Percentiles rank a stretch among this genome's conserved stretches.
Evolutionary conservation across 2,797 vertebrate genomes (phyloP).

Genomic region (Gymnothorax reevesii): DNA sequence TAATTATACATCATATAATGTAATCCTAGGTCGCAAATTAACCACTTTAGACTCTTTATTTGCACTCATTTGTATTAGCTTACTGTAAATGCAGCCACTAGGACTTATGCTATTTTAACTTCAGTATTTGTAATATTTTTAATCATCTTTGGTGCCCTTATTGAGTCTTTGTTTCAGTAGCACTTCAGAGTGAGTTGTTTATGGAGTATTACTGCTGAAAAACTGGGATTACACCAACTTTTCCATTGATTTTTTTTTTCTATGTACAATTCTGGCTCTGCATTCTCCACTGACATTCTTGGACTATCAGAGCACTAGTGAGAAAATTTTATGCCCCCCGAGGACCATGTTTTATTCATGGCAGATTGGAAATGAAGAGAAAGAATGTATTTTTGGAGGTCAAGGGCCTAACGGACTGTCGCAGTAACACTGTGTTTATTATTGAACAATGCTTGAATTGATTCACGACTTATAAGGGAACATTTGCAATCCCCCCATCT

Average conservation of each 20-base stretch:
- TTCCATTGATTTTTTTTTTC: neutral
- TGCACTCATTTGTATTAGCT: neutral
- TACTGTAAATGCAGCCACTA: neutral
- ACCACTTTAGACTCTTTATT: no score
- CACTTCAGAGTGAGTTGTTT: neutral
- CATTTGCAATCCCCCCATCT: slow-evolving; percentile 6
- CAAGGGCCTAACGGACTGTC: slow-evolving; percentile 17
- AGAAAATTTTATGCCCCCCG: slow-evolving; percentile 25
- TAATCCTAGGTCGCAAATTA: no score
- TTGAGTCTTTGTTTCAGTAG: neutral
- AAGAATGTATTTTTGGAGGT: slow-evolving; percentile 13
- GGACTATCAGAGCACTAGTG: slow-evolving; percentile 23
- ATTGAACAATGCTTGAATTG: neutral
- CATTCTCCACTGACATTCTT: neutral
- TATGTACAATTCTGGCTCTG: slow-evolving; percentile 13
- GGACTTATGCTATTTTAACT: neutral
- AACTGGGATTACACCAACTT: neutral
- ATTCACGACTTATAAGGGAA: slow-evolving; percentile 1
- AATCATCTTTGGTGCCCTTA: no score
- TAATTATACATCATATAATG: no score
- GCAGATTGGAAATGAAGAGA: slow-evolving; percentile 14
- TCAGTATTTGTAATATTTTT: no score
- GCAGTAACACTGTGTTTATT: slow-evolving; percentile 15
- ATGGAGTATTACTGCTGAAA: neutral
- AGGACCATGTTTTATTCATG: slow-evolving; percentile 14